Percentiles rank a stretch among this genome's conserved stretches.
Conservation (phyloP, 2,113 vertebrate genomes). For the Indri indri region DNA sequence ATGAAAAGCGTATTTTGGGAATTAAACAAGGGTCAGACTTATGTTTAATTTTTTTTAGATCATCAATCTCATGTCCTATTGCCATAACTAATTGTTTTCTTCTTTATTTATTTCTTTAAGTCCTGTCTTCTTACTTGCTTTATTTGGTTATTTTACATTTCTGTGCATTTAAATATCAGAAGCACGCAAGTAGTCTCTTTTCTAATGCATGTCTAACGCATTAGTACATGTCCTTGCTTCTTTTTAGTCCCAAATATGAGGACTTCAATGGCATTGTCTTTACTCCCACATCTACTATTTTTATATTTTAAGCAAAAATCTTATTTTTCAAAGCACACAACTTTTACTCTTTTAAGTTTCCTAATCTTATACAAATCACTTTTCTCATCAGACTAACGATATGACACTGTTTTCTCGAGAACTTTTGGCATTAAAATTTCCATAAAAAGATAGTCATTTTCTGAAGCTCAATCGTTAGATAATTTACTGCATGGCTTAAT, state of each 20-base stretch:
- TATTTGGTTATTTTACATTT: background rate
- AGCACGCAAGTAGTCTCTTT: background rate
- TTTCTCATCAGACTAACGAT: conserved; percentile 4
- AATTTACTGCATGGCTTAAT: conserved; percentile 40
- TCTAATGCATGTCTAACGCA: background rate
- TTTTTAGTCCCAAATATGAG: background rate
- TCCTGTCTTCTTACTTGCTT: background rate
- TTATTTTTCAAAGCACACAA: background rate
- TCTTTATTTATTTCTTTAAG: background rate
- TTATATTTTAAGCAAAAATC: background rate
- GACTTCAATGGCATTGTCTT: background rate
- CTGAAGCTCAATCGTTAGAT: conserved; percentile 39
- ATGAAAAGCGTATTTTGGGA: background rate
- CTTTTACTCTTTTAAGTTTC: background rate
- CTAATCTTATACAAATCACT: background rate
- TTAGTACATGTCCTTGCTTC: background rate
- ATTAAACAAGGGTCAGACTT: background rate
- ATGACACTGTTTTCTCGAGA: conserved; percentile 12
- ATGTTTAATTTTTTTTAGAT: background rate
- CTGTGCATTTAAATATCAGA: background rate
- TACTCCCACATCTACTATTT: background rate
- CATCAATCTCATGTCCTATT: background rate
- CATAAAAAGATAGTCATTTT: conserved; percentile 35
- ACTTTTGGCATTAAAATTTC: conserved; percentile 41
- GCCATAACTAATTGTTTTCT: background rate